Conservation (phyloP, 2,113 vertebrate genomes). For the Toxostoma redivivum region DNA sequence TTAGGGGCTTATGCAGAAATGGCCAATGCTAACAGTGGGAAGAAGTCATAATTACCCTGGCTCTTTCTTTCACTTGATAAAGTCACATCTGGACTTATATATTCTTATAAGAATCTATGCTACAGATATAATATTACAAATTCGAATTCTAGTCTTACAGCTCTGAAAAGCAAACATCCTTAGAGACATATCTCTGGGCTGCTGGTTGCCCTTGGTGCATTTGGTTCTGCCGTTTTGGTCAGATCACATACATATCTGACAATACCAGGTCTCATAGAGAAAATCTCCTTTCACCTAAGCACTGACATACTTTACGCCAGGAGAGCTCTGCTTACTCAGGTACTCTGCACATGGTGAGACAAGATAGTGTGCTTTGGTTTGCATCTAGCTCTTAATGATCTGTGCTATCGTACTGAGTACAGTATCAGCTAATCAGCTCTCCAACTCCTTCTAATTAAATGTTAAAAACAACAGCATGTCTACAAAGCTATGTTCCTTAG, state of each 20-base stretch:
- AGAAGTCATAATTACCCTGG: background rate
- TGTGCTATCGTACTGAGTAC: background rate
- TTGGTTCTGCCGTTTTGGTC: background rate
- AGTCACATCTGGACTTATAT: background rate
- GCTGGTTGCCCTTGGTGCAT: background rate
- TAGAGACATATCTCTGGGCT: background rate
- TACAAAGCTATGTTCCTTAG: background rate
- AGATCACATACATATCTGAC: background rate
- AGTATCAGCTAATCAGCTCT: background rate
- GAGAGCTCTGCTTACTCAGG: background rate
- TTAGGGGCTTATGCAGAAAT: background rate
- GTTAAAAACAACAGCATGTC: background rate
- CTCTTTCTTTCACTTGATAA: background rate
- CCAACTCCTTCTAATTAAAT: background rate
- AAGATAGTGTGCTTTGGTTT: background rate
- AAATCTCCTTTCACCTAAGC: background rate
- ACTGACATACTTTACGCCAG: rapidly evolving
- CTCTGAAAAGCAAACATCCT: background rate
- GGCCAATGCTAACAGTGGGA: background rate
- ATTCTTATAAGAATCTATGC: background rate
- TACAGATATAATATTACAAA: background rate
- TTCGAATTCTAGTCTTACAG: background rate
- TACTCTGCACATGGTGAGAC: background rate
- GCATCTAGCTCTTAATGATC: background rate
- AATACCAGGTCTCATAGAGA: background rate